Percentiles rank a stretch among this genome's conserved stretches.
phyloP scores from a whole-genome alignment of 2,888 invertebrate genomes.

The Pediacus dermestoides region DNA sequence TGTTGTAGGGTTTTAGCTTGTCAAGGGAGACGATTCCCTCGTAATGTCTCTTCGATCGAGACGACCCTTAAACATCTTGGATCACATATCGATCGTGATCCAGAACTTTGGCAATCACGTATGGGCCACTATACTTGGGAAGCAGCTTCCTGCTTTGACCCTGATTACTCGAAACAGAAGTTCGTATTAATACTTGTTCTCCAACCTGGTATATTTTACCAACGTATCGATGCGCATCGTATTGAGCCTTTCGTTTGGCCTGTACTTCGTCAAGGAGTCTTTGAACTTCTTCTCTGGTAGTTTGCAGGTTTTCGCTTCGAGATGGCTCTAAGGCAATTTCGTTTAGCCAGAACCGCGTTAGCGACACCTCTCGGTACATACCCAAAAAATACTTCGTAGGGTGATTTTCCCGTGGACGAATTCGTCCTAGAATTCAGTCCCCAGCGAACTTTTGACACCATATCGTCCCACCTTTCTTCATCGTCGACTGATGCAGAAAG shows the following conservation, averaged over 20 bases:
- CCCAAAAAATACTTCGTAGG: conserved; percentile 21
- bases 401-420: conserved; percentile 17
- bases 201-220: conserved; percentile 6
- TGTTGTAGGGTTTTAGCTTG: conserved; percentile 5
- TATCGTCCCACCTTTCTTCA: conserved; percentile 18
- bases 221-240: conserved; percentile 8
- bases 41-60: conserved; percentile 12
- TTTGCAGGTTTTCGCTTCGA: no score
- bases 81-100: conserved; percentile 12
- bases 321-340: no score
- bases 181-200: conserved; percentile 11
- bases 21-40: conserved; percentile 11
- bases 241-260: conserved; percentile 9
- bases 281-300: conserved; percentile 3
- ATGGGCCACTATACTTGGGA: conserved; percentile 17
- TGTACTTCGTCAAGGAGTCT: conserved; percentile 6
- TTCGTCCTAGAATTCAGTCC: conserved; percentile 15
- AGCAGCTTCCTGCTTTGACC: conserved; percentile 15
- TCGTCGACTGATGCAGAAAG: conserved; percentile 15
- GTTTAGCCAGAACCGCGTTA: conserved; percentile 13
- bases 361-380: conserved; percentile 13
- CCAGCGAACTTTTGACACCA: conserved; percentile 13
- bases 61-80: conserved; percentile 5
- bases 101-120: conserved; percentile 10
- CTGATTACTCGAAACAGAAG: neutral